A percentile compares a stretch with the other conserved stretches of the same genome.
These are phyloP conservation scores for Carassius carassius DNA, from an alignment of 2,113 vertebrate species.

Conservation along the genomic window DNA sequence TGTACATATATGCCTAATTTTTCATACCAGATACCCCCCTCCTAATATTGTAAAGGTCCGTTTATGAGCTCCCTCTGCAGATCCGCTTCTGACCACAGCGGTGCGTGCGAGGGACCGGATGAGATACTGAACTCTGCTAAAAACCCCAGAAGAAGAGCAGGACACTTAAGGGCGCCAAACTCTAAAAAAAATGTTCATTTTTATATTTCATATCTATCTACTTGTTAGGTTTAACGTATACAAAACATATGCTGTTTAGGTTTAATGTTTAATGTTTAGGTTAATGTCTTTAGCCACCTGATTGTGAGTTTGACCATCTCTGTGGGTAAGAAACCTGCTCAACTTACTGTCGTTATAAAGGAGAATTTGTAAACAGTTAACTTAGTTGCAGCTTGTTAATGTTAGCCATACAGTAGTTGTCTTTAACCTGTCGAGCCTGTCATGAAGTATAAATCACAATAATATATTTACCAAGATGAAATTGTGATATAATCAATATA, in stretches of 20 bases:
- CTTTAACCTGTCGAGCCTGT: neutral
- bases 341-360: neutral
- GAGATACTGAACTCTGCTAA: neutral
- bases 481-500: neutral
- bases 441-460: neutral
- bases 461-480: neutral
- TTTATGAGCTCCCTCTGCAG: neutral
- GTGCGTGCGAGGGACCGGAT: neutral
- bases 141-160: conserved; percentile 1
- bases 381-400: neutral
- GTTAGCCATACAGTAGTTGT: neutral
- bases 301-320: neutral
- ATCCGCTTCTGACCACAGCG: neutral
- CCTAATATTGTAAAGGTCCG: neutral
- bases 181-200: neutral
- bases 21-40: neutral
- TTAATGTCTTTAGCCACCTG: too few species aligned
- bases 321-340: neutral
- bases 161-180: conserved; percentile 13
- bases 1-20: too few species aligned
- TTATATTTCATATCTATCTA: neutral
- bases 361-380: neutral
- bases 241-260: neutral
- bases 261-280: too few species aligned
- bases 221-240: neutral